Evolutionary conservation across 2,113 vertebrate species (phyloP).

Genomic region (Vombatus ursinus): DNA sequence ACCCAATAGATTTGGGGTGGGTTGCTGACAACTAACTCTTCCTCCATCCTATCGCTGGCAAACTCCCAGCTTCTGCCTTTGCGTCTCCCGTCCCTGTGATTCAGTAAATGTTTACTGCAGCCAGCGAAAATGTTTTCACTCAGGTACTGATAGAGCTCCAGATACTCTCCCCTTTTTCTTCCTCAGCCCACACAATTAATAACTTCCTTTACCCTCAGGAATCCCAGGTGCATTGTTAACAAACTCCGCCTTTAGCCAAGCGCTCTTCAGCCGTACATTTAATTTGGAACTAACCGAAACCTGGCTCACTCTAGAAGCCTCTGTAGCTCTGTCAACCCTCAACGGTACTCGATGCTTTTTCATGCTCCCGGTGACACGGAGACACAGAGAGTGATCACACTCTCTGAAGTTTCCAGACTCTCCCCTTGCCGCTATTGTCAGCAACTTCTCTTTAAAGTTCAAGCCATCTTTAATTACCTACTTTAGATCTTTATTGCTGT

Average conservation of each 20-base stretch:
- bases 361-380: neutral
- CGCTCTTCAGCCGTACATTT: neutral
- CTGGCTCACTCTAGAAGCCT: neutral
- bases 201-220: neutral
- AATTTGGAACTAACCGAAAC: neutral
- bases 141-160: neutral
- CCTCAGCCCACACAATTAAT: neutral
- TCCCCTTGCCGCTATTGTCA: neutral
- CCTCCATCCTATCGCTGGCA: neutral
- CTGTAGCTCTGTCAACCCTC: neutral
- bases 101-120: neutral
- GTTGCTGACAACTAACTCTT: neutral
- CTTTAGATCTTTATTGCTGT: neutral
- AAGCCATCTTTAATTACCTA: neutral
- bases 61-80: neutral
- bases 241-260: neutral
- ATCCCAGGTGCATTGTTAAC: neutral
- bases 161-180: neutral
- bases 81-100: neutral
- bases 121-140: neutral
- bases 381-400: neutral
- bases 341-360: neutral
- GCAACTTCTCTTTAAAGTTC: neutral
- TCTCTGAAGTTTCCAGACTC: neutral
- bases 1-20: neutral